Conservation (phyloP, 2,113 vertebrate genomes). For the Chlamydotis undulata region DNA sequence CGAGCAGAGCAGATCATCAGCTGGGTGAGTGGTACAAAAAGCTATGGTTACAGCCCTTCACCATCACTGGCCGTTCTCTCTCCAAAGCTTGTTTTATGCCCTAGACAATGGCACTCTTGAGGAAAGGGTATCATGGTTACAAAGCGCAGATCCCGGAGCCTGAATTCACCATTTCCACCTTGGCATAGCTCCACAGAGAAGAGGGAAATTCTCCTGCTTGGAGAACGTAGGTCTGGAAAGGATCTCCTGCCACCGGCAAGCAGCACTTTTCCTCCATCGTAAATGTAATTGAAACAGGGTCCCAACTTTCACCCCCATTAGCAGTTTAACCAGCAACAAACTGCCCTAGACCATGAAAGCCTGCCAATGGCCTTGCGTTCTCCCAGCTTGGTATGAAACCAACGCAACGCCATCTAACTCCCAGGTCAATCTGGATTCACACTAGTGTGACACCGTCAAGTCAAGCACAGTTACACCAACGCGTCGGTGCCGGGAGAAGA, state of each 20-base stretch:
- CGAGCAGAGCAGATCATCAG: neutral
- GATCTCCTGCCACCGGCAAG: neutral
- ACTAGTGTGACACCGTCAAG: neutral
- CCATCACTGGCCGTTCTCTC: neutral
- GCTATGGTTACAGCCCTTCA: neutral
- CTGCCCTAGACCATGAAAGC: neutral
- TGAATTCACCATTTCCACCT: neutral
- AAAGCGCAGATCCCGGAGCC: neutral
- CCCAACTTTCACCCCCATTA: neutral
- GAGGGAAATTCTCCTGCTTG: neutral
- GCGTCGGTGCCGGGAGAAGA: neutral
- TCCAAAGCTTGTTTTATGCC: neutral
- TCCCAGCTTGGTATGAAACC: neutral
- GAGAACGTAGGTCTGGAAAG: conserved; percentile 7
- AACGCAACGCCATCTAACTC: neutral
- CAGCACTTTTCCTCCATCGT: neutral
- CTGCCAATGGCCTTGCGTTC: neutral
- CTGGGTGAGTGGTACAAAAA: neutral
- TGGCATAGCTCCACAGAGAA: neutral
- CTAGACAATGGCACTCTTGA: neutral
- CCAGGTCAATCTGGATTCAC: neutral
- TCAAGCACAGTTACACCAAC: neutral
- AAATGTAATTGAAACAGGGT: neutral
- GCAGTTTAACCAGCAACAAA: neutral
- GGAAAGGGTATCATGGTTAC: neutral